These are phyloP conservation scores for Onychostoma macrolepis DNA, from an alignment of 2,113 vertebrate genomes.

Conservation along the genomic window DNA sequence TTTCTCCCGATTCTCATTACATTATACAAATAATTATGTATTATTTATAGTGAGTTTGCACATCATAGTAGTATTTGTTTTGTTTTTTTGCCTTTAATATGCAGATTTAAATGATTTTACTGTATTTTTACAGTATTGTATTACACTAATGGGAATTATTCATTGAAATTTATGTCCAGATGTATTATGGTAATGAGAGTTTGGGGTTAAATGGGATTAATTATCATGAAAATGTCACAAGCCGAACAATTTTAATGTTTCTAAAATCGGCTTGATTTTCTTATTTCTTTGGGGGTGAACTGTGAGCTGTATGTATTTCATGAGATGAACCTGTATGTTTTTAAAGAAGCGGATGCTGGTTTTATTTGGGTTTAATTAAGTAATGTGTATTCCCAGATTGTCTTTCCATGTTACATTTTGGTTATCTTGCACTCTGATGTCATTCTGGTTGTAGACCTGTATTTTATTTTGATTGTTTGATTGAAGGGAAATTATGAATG, in stretches of 20 bases:
- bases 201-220: background rate
- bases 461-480: background rate
- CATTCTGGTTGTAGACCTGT: background rate
- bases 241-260: background rate
- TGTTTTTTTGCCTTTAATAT: slow-evolving; percentile 3
- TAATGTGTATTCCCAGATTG: background rate
- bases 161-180: background rate
- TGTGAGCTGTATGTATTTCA: slow-evolving; percentile 28
- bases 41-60: background rate
- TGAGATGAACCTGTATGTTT: background rate
- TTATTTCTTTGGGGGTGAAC: background rate
- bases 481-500: slow-evolving; percentile 3
- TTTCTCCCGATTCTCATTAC: background rate
- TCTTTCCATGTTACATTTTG: background rate
- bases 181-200: background rate
- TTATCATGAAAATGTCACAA: background rate
- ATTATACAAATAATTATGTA: background rate
- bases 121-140: background rate
- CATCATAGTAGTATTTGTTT: background rate
- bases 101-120: background rate
- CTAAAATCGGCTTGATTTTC: background rate
- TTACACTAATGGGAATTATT: background rate
- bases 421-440: background rate
- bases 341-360: background rate
- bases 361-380: background rate